Conservation (phyloP, 2,113 vertebrate genomes). For the Thunnus maccoyii region DNA sequence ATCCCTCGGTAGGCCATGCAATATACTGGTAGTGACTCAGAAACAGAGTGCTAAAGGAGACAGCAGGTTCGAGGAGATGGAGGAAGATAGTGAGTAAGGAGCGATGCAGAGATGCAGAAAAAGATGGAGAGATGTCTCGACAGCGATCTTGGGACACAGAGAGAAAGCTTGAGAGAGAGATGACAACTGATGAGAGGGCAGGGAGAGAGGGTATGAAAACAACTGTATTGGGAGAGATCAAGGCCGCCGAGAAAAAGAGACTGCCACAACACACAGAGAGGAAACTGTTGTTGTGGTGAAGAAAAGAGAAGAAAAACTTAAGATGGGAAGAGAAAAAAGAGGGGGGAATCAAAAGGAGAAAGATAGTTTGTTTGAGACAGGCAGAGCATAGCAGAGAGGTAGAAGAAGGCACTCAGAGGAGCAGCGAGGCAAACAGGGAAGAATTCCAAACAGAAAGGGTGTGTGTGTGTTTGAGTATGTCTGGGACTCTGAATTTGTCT, state of each 20-base stretch:
- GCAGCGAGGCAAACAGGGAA: slow-evolving; percentile 56
- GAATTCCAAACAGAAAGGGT: slow-evolving; percentile 65
- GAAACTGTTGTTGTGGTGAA: slow-evolving; percentile 52
- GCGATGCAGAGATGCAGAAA: slow-evolving; percentile 9
- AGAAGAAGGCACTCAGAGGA: slow-evolving; percentile 50
- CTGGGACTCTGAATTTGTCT: slow-evolving; percentile 68
- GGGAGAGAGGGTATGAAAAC: slow-evolving; percentile 46
- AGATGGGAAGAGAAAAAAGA: slow-evolving; percentile 43
- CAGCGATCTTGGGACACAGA: slow-evolving; percentile 23
- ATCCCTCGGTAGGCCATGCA: slow-evolving; percentile 75
- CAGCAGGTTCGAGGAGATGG: slow-evolving; percentile 30
- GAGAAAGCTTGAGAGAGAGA: slow-evolving; percentile 36
- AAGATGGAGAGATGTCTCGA: slow-evolving; percentile 48
- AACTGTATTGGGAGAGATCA: slow-evolving; percentile 61
- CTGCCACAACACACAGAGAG: slow-evolving; percentile 59
- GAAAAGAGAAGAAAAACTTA: slow-evolving; percentile 33
- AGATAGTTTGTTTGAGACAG: slow-evolving; percentile 54
- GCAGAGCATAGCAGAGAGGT: slow-evolving; percentile 58
- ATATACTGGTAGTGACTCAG: slow-evolving; percentile 73
- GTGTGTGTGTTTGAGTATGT: slow-evolving; percentile 42
- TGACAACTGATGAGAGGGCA: slow-evolving; percentile 66
- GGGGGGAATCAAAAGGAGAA: slow-evolving; percentile 57
- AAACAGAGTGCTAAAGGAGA: slow-evolving; percentile 45
- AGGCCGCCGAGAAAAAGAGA: slow-evolving; percentile 39
- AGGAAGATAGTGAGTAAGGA: slow-evolving; percentile 10